A percentile compares a stretch with the other conserved stretches of the same genome.
Evolutionary conservation across 2,888 invertebrate genomes (phyloP).

Genomic region (Lepeophtheirus nordmannii): DNA sequence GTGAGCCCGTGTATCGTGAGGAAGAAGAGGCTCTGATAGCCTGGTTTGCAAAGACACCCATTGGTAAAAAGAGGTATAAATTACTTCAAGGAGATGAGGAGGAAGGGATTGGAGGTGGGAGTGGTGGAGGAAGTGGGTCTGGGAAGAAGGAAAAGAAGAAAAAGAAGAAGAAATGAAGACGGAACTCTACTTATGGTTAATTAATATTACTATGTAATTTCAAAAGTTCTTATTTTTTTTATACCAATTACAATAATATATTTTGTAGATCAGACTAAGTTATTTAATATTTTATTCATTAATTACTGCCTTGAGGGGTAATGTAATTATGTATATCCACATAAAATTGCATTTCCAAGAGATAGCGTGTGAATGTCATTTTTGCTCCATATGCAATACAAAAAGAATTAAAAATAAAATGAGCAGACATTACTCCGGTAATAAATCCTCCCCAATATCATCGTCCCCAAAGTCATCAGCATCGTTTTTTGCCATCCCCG

Average conservation of each 20-base stretch:
- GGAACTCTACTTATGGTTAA: slow-evolving; percentile 13
- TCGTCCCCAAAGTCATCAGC: slow-evolving; percentile 55
- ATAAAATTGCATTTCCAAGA: no score
- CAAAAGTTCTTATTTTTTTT: no score
- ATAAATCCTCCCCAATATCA: slow-evolving; percentile 53
- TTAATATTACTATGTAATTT: no score
- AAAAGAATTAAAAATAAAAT: no score
- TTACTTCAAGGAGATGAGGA: slow-evolving; percentile 48
- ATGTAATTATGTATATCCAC: no score
- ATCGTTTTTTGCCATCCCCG: slow-evolving; percentile 33
- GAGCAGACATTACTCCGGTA: slow-evolving; percentile 45
- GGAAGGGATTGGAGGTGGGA: slow-evolving; percentile 26
- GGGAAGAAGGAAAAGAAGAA: slow-evolving; percentile 24
- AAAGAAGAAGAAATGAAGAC: slow-evolving; percentile 26
- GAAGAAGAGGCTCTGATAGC: slow-evolving; percentile 28
- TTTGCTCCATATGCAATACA: no score
- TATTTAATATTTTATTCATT: no score
- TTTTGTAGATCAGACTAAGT: no score
- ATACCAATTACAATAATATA: no score
- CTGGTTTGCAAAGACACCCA: slow-evolving; percentile 62
- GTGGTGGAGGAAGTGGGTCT: slow-evolving; percentile 21
- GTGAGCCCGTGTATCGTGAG: slow-evolving; percentile 29
- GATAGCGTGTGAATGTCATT: no score
- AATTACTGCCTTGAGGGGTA: no score
- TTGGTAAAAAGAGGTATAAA: slow-evolving; percentile 57